These are phyloP conservation scores for Drosophila mulleri DNA, from an alignment of 2,888 invertebrate genomes.

Conservation along the genomic window DNA sequence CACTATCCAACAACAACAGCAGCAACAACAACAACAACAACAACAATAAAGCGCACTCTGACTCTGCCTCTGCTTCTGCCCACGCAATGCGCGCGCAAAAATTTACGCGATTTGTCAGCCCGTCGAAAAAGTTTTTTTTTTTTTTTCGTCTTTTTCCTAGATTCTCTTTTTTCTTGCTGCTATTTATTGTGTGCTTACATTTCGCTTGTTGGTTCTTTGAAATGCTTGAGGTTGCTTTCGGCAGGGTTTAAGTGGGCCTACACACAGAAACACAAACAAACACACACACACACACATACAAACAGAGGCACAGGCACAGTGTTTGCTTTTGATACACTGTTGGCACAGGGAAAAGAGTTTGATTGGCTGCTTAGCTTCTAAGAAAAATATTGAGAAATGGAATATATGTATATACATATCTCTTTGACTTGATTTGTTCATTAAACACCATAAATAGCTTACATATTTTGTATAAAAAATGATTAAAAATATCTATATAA, in stretches of 20 bases:
- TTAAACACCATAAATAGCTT: no score
- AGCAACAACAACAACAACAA: conserved; percentile 11
- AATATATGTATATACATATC: no score
- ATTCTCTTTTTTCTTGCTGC: conserved; percentile 26
- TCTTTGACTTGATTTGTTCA: no score
- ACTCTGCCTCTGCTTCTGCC: conserved; percentile 33
- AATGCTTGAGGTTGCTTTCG: conserved; percentile 79
- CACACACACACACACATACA: neutral
- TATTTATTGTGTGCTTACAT: conserved; percentile 65
- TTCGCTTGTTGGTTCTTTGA: conserved; percentile 73
- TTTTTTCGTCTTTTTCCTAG: neutral
- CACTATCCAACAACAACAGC: conserved; percentile 20
- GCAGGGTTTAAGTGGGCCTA: conserved; percentile 82
- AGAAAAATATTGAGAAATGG: neutral
- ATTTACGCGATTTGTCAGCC: conserved; percentile 79
- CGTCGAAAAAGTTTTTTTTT: conserved; percentile 47
- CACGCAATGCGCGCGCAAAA: conserved; percentile 77
- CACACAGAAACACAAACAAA: conserved; percentile 45
- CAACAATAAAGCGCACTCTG: conserved; percentile 42
- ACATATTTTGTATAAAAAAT: no score
- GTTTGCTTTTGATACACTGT: conserved; percentile 43
- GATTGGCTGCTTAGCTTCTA: no score
- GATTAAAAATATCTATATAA: no score
- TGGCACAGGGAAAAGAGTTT: neutral
- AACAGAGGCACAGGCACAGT: neutral